These are phyloP conservation scores for Polyommatus iphigenia DNA, from an alignment of 2,888 invertebrate genomes.

Conservation along the genomic window DNA sequence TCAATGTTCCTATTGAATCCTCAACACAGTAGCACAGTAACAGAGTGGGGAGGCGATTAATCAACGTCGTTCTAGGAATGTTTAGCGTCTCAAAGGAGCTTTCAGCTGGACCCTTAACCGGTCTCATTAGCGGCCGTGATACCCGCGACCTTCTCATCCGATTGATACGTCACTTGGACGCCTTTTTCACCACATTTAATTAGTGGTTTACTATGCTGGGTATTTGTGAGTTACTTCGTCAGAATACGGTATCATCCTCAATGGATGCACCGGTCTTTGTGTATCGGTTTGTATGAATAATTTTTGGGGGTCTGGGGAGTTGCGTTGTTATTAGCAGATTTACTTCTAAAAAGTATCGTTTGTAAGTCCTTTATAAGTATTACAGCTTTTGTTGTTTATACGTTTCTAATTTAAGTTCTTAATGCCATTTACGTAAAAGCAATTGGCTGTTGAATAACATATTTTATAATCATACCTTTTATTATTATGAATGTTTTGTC, in stretches of 20 bases:
- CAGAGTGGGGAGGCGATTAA: constrained; percentile 56
- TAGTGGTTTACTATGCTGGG: constrained; percentile 43
- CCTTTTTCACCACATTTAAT: constrained; percentile 63
- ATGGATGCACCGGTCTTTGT: background rate
- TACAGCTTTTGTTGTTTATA: too few species aligned
- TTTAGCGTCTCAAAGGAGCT: constrained; percentile 65
- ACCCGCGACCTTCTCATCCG: constrained; percentile 58
- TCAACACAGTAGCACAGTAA: constrained; percentile 50
- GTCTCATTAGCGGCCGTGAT: constrained; percentile 71
- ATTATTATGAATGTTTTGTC: background rate
- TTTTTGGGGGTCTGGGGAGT: background rate
- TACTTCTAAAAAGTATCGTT: too few species aligned
- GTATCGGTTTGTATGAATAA: background rate
- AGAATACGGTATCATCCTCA: background rate
- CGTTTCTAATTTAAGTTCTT: too few species aligned
- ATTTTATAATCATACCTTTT: background rate
- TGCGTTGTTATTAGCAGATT: background rate
- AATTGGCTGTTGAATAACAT: background rate
- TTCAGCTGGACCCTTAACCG: constrained; percentile 70
- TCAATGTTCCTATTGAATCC: constrained; percentile 41
- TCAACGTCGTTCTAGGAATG: constrained; percentile 64
- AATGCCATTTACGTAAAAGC: background rate
- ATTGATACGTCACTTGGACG: constrained; percentile 73
- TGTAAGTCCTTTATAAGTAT: too few species aligned
- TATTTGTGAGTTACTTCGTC: background rate